A percentile compares a stretch with the other conserved stretches of the same genome.
Conservation (phyloP, 2,113 vertebrate species). For the Scomber scombrus region DNA sequence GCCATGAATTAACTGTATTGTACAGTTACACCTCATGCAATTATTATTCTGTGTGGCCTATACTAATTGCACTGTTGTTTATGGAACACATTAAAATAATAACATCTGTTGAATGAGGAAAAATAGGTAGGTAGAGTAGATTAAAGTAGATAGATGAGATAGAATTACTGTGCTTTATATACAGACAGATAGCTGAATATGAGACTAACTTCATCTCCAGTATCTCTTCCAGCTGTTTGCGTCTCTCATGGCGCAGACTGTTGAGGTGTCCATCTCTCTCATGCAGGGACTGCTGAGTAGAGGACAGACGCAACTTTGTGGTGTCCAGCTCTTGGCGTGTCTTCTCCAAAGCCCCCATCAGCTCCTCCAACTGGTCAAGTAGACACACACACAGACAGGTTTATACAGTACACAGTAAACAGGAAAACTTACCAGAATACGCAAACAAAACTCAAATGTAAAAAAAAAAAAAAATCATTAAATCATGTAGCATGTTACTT, state of each 20-base stretch:
- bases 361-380: conserved; percentile 90
- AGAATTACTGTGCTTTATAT: neutral
- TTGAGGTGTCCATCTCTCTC: conserved; percentile 93
- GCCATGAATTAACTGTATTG: neutral
- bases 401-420: neutral
- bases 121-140: neutral
- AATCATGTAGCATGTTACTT: neutral
- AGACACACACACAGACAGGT: neutral
- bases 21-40: neutral
- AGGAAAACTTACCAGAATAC: neutral
- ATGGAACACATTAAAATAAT: neutral
- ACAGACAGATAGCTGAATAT: neutral
- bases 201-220: conserved; percentile 97
- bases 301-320: conserved; percentile 92
- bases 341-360: conserved; percentile 94
- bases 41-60: conserved; percentile 9
- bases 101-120: neutral
- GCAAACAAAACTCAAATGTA: neutral
- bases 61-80: neutral
- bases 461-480: neutral
- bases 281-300: conserved; percentile 93
- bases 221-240: conserved; percentile 96
- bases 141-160: neutral
- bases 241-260: conserved; percentile 90
- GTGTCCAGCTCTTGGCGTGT: conserved; percentile 94